A percentile compares a stretch with the other conserved stretches of the same genome.
Conservation (phyloP, 2,113 vertebrate species). For the Anolis sagrei region DNA sequence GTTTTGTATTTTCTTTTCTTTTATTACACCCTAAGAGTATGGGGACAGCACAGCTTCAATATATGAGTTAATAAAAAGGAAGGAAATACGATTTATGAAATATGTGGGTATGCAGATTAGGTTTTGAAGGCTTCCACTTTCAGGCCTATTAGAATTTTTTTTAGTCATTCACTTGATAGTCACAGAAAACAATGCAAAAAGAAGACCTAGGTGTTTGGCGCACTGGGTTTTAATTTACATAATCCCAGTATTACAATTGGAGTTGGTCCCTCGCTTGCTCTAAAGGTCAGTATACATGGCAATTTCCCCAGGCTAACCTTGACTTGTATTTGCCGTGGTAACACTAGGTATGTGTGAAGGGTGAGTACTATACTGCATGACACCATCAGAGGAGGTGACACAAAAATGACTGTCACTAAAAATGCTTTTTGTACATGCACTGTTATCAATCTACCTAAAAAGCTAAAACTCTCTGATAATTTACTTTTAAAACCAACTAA, state of each 20-base stretch:
- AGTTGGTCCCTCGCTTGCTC: neutral
- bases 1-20: neutral
- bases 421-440: no score
- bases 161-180: slow-evolving; percentile 57
- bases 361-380: no score
- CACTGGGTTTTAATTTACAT: slow-evolving; percentile 68
- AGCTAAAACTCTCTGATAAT: no score
- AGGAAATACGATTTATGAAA: no score
- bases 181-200: slow-evolving; percentile 58
- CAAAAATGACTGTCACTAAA: no score
- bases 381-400: no score
- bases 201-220: slow-evolving; percentile 66
- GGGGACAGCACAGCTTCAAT: accelerated
- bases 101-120: slow-evolving; percentile 25
- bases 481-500: no score
- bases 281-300: neutral
- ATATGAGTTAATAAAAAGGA: no score
- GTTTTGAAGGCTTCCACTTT: slow-evolving; percentile 47
- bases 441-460: no score
- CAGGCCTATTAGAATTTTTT: slow-evolving; percentile 62
- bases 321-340: neutral
- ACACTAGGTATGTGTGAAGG: no score
- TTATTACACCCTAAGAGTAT: neutral
- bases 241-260: slow-evolving; percentile 52
- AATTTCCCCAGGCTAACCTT: neutral